Evolutionary conservation across 2,797 vertebrate genomes (phyloP).

Genomic region (Melanotaenia maccullochi): DNA sequence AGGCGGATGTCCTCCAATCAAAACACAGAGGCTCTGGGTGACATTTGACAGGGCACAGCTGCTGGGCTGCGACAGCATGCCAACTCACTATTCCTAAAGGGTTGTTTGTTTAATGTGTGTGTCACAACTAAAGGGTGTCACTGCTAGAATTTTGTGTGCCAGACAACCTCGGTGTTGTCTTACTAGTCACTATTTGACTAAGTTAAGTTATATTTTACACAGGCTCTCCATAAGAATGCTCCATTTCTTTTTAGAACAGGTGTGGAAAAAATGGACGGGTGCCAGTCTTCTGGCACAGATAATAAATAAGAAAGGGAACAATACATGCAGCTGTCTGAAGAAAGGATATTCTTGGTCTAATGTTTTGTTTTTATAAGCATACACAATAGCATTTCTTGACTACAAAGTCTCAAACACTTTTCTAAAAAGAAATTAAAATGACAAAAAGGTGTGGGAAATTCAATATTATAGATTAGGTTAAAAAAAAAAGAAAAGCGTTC

Average conservation of each 20-base stretch:
- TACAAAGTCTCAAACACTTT: background rate
- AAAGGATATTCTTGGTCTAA: background rate
- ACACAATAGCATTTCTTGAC: background rate
- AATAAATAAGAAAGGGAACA: conserved; percentile 1
- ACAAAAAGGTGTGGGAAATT: background rate
- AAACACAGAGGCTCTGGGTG: conserved; percentile 75
- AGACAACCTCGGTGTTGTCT: conserved; percentile 43
- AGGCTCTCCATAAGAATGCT: conserved; percentile 2
- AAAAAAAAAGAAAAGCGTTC: background rate
- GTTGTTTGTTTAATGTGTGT: conserved; percentile 77
- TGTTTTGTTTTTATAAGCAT: background rate
- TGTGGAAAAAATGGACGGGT: conserved; percentile 25
- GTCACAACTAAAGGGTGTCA: conserved; percentile 55
- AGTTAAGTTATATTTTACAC: conserved; percentile 54
- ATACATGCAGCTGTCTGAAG: background rate
- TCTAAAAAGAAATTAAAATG: background rate
- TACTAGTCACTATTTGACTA: conserved; percentile 57
- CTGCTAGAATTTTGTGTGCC: conserved; percentile 24
- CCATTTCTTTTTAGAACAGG: conserved; percentile 19
- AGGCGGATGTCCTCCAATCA: conserved; percentile 79
- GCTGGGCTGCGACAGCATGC: conserved; percentile 79
- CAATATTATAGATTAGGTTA: background rate
- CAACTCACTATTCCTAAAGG: conserved; percentile 81
- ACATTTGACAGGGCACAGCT: conserved; percentile 85
- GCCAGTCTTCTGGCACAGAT: conserved; percentile 17